A percentile compares a stretch with the other conserved stretches of the same genome.
phyloP scores from a whole-genome alignment of 2,888 invertebrate species.

The Urechis unicinctus region DNA sequence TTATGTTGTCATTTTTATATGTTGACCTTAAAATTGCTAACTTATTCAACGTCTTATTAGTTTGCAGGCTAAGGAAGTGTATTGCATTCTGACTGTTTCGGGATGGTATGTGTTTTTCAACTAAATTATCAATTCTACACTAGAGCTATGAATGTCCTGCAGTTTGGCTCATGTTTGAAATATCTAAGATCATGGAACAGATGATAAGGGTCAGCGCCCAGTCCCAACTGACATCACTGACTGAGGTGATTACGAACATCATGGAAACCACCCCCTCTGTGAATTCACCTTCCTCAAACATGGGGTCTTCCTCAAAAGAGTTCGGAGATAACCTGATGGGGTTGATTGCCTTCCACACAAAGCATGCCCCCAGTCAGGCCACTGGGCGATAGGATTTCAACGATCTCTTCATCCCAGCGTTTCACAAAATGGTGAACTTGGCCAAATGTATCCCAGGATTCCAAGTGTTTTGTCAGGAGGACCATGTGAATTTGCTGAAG shows the following conservation, averaged over 20 bases:
- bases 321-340: conserved; percentile 32
- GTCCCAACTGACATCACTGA: conserved; percentile 55
- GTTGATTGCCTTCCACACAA: conserved; percentile 53
- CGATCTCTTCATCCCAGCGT: conserved; percentile 92
- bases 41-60: too few relatives aligned
- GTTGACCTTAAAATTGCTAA: too few relatives aligned
- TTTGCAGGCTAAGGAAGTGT: conserved; percentile 48
- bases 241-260: conserved; percentile 75
- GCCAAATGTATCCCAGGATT: conserved; percentile 97
- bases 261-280: conserved; percentile 91
- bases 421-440: conserved; percentile 95
- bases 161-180: too few relatives aligned
- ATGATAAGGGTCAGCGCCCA: conserved; percentile 67
- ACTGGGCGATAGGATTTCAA: conserved; percentile 82
- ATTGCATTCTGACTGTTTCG: conserved; percentile 48
- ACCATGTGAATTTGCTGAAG: conserved; percentile 92
- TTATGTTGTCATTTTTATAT: too few relatives aligned
- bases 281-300: conserved; percentile 86
- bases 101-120: conserved; percentile 40
- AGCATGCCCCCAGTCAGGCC: conserved; percentile 80
- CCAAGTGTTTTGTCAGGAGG: conserved; percentile 84
- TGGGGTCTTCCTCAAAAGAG: conserved; percentile 33
- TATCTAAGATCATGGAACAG: conserved; percentile 95
- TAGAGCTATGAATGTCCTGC: too few relatives aligned
- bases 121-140: too few relatives aligned